Conservation (phyloP, 2,888 invertebrate genomes). For the Abrostola triplasia region DNA sequence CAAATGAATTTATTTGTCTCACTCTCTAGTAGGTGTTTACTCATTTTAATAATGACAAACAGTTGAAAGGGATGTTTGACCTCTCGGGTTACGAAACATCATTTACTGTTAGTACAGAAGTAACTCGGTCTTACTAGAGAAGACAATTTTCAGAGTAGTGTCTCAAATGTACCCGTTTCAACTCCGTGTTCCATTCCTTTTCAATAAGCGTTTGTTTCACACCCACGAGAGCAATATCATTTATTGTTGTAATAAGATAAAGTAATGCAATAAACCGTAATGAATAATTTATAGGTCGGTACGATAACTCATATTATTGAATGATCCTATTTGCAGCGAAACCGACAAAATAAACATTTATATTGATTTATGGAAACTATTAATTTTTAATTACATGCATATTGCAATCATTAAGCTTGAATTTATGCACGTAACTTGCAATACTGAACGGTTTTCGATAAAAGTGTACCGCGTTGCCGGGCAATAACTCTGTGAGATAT, state of each 20-base stretch:
- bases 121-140: not conserved
- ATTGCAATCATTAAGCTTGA: constrained; percentile 57
- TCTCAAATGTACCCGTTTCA: constrained; percentile 3
- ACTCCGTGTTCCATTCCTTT: constrained; percentile 3
- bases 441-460: constrained; percentile 52
- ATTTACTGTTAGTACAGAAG: constrained; percentile 12
- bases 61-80: constrained; percentile 39
- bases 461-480: constrained; percentile 57
- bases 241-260: constrained; percentile 46
- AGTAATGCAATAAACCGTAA: constrained; percentile 49
- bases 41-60: constrained; percentile 56
- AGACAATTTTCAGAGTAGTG: not conserved
- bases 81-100: constrained; percentile 27
- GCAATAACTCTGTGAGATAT: constrained; percentile 62
- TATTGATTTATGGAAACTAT: constrained; percentile 70
- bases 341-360: constrained; percentile 55
- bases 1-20: constrained; percentile 79
- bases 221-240: constrained; percentile 15
- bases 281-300: constrained; percentile 54
- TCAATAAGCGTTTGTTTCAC: constrained; percentile 22
- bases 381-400: constrained; percentile 68
- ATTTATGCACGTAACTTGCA: constrained; percentile 54
- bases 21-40: constrained; percentile 58
- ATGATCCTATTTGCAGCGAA: constrained; percentile 62
- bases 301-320: constrained; percentile 59